Base-by-base conservation (phyloP, 2,797 vertebrate genomes). In the Amphiprion clarkii region DNA sequence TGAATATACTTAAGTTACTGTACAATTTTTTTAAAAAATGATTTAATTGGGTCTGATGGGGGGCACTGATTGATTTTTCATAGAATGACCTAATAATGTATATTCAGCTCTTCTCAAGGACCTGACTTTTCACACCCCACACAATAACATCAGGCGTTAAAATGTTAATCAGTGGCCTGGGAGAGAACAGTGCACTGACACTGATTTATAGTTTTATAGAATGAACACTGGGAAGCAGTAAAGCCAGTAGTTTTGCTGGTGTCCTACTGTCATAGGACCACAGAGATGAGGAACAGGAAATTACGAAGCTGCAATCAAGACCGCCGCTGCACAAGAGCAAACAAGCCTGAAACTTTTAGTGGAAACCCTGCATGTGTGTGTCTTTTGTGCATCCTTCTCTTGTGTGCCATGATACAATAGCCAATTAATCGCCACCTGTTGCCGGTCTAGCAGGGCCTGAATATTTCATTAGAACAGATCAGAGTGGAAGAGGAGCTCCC, bases 381-480 rank as follows among this genome's bases (percentile, higher is more conserved):
- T 11, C 27, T 8, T 52, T 13, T 51, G 25, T 83, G 59, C 31
- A 16, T 53, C n/a, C 39, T 17, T 59, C 31, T 72, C 59, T 60
- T 21, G 51, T 79, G 61, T 73, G 44, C 25, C 65, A 40, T 25
- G 46, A 56, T 57, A 86, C 82, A 89, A 88, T 53, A 77, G 83
- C 27, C 17, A 76, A 87, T 88, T 85, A 87, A 88, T 85, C 11
- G 33, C 64, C 71, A 86, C 83, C 85, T 83, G 87, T 82, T 74
- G 53, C 52, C 68, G 58, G 87, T 67, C 68, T 44, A 48, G 79
- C 78, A 54, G 5, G 21, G 0, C 2, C 68, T 92, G 78, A 93
- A 88, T 91, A 92, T 91, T 93, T 93, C 78, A 94, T 90, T 51
- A 82, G 74, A 78, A 78, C 83, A 85, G 83, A 91, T 83, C 79